phyloP scores from a whole-genome alignment of 2,113 vertebrate genomes.

The Calypte anna region DNA sequence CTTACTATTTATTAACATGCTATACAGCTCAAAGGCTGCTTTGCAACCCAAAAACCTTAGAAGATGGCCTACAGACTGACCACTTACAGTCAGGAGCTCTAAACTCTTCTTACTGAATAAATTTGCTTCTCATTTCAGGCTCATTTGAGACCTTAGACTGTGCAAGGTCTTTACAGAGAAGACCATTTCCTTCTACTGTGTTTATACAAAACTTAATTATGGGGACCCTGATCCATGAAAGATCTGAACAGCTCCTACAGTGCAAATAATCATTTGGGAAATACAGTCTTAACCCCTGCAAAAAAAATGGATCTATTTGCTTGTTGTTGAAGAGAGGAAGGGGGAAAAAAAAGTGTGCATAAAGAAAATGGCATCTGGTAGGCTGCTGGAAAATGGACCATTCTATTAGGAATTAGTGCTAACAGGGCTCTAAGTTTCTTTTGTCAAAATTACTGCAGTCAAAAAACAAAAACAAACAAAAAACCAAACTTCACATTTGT shows the following conservation, averaged over 20 bases:
- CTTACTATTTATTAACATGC: neutral
- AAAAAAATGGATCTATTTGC: constrained; percentile 18
- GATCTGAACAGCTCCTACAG: neutral
- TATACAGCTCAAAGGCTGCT: neutral
- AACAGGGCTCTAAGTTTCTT: constrained; percentile 48
- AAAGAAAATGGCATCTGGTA: constrained; percentile 16
- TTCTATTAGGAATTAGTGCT: constrained; percentile 30
- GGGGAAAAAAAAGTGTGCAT: neutral
- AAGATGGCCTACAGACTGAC: neutral
- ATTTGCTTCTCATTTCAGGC: constrained; percentile 22
- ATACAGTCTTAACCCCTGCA: neutral
- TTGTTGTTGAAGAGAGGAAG: neutral
- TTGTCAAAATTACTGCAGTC: constrained; percentile 44
- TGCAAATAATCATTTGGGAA: constrained; percentile 39
- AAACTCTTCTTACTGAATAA: neutral
- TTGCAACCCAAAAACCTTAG: neutral
- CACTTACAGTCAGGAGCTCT: neutral
- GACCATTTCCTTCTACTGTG: neutral
- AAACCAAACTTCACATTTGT: constrained; percentile 34
- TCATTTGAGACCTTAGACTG: neutral
- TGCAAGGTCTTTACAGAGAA: constrained; percentile 9
- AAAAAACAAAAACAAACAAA: neutral
- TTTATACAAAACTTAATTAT: constrained; percentile 31
- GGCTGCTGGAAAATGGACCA: neutral
- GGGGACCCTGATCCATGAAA: constrained; percentile 19